Evolutionary conservation across 2,113 vertebrate species (phyloP).

Genomic region (Gobio gobio): DNA sequence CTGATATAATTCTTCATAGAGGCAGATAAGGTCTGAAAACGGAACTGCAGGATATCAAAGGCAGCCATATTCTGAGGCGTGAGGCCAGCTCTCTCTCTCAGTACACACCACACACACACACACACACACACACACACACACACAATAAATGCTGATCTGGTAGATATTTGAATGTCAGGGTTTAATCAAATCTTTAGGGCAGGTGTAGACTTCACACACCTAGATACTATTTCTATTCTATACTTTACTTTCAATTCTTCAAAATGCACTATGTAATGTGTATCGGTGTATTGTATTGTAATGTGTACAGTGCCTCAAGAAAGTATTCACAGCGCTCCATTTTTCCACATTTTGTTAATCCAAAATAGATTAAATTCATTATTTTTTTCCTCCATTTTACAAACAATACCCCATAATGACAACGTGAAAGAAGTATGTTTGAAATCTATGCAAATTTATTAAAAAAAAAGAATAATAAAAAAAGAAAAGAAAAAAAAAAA

Average conservation of each 20-base stretch:
- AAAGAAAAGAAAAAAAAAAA: no score
- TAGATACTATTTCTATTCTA: background rate
- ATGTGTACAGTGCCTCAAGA: background rate
- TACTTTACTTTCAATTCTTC: background rate
- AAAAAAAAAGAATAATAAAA: no score
- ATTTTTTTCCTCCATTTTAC: no score
- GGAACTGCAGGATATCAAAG: constrained; percentile 56
- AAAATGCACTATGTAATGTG: background rate
- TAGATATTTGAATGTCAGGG: constrained; percentile 74
- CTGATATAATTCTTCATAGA: constrained; percentile 54
- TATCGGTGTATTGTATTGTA: background rate
- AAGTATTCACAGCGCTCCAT: no score
- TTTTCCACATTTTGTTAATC: no score
- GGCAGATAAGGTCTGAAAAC: constrained; percentile 49
- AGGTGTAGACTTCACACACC: background rate
- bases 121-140: constrained; percentile 49
- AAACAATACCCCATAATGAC: no score
- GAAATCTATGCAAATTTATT: no score
- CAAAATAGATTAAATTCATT: no score
- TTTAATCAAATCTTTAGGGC: constrained; percentile 72
- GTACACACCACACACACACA: constrained; percentile 55
- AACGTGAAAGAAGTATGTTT: no score
- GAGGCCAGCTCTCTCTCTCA: constrained; percentile 27
- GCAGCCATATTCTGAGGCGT: constrained; percentile 40
- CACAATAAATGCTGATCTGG: constrained; percentile 67